These are phyloP conservation scores for Doryteuthis pealeii DNA, from an alignment of 1,140 invertebrate genomes.

Conservation along the genomic window DNA sequence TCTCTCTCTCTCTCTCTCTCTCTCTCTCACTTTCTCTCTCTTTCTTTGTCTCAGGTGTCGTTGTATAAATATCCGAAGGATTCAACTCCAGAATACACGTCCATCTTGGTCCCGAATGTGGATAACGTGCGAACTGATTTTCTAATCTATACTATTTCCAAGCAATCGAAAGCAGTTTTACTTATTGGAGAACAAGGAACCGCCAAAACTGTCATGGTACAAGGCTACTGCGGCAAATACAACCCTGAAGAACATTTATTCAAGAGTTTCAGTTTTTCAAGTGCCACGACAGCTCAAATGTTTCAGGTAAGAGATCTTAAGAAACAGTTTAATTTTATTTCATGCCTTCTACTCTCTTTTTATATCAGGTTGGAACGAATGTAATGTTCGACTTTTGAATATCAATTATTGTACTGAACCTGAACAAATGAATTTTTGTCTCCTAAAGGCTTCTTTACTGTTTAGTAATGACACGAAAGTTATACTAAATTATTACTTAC, in stretches of 20 bases:
- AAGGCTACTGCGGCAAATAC: conserved; percentile 88
- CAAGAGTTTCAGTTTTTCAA: conserved; percentile 93
- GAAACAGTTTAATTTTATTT: no score
- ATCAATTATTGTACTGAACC: no score
- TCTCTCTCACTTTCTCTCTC: no score
- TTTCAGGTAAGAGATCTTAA: conserved; percentile 79
- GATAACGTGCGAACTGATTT: conserved; percentile 57
- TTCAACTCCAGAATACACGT: conserved; percentile 67
- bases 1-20: no score
- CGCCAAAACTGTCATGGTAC: conserved; percentile 96
- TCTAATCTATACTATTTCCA: conserved; percentile 50
- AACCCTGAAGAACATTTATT: conserved; percentile 83
- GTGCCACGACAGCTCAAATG: conserved; percentile 89
- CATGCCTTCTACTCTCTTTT: no score
- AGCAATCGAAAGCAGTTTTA: conserved; percentile 68
- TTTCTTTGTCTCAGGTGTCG: neutral
- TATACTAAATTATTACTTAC: no score
- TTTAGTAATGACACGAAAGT: no score
- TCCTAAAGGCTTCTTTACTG: no score
- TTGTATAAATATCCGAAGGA: conserved; percentile 83
- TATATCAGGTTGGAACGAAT: no score
- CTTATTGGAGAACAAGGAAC: conserved; percentile 94
- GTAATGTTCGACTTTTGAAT: no score
- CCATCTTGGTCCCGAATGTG: conserved; percentile 57
- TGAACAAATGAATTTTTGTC: no score